Base-by-base conservation (phyloP, 2,888 invertebrate genomes). In the Cryptophagus acutangulus region DNA sequence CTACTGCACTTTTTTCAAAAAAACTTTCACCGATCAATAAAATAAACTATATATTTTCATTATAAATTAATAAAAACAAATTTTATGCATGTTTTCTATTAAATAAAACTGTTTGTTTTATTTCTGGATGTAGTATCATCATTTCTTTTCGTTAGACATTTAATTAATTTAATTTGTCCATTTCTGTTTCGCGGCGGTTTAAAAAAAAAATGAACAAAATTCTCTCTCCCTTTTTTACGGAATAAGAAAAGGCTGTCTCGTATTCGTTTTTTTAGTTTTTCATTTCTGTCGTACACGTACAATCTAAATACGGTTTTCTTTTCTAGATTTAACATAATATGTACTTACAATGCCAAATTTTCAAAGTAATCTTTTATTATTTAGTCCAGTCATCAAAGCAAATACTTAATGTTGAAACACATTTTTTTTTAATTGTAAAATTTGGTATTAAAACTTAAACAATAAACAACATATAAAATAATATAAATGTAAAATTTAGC, bases 321-420 rank as follows among this genome's bases (percentile, higher is more conserved):
- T 26, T 26, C 26, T 26, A 20, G 9, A 6, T 33, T 33, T 33
- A 5, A 18, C 18, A 10, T 31, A 9, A 31, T 14, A 18, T 34
- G 34, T 36, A 36, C 36, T 25, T 36, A 36, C 36, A 36, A 36
- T 25, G 25, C 36, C 36, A 36, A 36, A 36, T 24, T 36, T 36
- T 34, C n/a, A n/a, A 36, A 25, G n/a, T 36, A 33, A 9, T 33
- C n/a, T n/a, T n/a, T n/a, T n/a, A n/a, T 34, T 34, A 9, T 15
- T 16, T 31, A 15, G 15, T 16, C 31, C 14, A 15, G 9, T 31
- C 8, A n/a, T 31, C n/a, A 31, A 31, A 14, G 10, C 10, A 29
- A 9, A 29, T 29, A 17, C n/a, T 34, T 17, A 14, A 34, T 17
- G 29, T 16, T 34, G 34, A 18, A 26, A 6, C 26, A 3, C n/a